Evolutionary conservation across 64 coral and sea anemone species (phyloP).

Genomic region (Porites australiensis): DNA sequence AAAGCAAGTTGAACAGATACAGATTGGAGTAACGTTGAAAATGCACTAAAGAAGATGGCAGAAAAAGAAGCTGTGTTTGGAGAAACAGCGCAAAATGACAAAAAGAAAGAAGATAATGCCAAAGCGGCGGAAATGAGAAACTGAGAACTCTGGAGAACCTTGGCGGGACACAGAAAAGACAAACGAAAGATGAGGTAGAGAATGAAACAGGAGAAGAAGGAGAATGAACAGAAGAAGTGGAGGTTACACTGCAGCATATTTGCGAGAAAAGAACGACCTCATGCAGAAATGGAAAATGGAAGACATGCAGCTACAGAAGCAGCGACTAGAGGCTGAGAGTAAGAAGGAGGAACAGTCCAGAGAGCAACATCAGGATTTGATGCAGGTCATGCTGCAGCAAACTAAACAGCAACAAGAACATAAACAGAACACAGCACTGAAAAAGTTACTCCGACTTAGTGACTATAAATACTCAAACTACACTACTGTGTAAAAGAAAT

Average conservation of each 20-base stretch:
- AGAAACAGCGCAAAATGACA: conserved; percentile 41
- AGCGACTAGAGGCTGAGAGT: conserved; percentile 46
- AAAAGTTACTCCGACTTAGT: no score
- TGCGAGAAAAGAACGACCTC: conserved; percentile 21
- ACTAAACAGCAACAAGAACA: conserved; percentile 36
- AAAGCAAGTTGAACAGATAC: conserved; percentile 25
- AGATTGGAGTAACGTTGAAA: conserved; percentile 52
- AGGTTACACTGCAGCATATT: background rate
- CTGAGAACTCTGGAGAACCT: background rate
- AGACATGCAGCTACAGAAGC: conserved; percentile 46
- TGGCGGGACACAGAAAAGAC: conserved; percentile 1
- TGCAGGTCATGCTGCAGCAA: conserved; percentile 29
- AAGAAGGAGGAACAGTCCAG: conserved; percentile 47
- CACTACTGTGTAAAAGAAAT: no score
- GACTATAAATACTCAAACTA: no score
- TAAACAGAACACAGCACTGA: conserved; percentile 6
- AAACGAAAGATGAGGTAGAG: background rate
- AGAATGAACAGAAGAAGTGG: conserved; percentile 9
- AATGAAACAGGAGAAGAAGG: background rate
- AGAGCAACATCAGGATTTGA: conserved; percentile 66
- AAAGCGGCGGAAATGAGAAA: conserved; percentile 35
- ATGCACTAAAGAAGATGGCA: conserved; percentile 38
- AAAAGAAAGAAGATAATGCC: background rate
- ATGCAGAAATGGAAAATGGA: background rate
- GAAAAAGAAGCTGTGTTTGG: background rate